Conservation (phyloP, 2,888 invertebrate genomes). For the Drosophila nigritarsus region DNA sequence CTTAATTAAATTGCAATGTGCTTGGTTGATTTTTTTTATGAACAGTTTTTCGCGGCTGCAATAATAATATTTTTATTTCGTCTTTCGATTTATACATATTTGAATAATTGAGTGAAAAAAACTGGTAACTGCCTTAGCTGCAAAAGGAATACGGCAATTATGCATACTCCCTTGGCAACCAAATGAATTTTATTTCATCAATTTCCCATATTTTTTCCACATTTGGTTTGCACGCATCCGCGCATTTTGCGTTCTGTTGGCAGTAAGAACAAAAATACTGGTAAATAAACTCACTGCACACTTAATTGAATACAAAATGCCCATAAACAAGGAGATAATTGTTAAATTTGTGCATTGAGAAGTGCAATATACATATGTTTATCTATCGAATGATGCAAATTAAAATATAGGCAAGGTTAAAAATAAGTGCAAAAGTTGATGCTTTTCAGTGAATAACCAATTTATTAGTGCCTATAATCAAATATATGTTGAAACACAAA, state of each 20-base stretch:
- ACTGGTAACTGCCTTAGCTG: constrained; percentile 30
- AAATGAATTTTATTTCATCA: constrained; percentile 37
- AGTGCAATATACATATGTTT: constrained; percentile 26
- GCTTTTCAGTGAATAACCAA: background rate
- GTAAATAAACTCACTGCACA: constrained; percentile 31
- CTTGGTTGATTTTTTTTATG: background rate
- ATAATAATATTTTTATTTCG: background rate
- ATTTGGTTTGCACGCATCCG: too few relatives aligned
- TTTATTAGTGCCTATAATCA: background rate
- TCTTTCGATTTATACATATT: constrained; percentile 11
- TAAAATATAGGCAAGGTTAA: background rate
- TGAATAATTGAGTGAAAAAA: constrained; percentile 16
- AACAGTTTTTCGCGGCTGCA: background rate
- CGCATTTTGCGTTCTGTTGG: constrained; percentile 1
- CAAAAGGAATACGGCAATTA: constrained; percentile 25
- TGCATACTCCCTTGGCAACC: constrained; percentile 21
- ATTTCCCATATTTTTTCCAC: constrained; percentile 7
- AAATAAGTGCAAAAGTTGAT: background rate
- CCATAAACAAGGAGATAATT: constrained; percentile 45
- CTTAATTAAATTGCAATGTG: constrained; percentile 52
- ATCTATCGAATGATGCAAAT: constrained; percentile 12
- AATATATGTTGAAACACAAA: background rate
- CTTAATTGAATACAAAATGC: constrained; percentile 56
- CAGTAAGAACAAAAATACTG: constrained; percentile 5
- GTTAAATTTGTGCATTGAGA: constrained; percentile 54